These are phyloP conservation scores for Antitype chi DNA, from an alignment of 2,888 invertebrate genomes.

Conservation along the genomic window DNA sequence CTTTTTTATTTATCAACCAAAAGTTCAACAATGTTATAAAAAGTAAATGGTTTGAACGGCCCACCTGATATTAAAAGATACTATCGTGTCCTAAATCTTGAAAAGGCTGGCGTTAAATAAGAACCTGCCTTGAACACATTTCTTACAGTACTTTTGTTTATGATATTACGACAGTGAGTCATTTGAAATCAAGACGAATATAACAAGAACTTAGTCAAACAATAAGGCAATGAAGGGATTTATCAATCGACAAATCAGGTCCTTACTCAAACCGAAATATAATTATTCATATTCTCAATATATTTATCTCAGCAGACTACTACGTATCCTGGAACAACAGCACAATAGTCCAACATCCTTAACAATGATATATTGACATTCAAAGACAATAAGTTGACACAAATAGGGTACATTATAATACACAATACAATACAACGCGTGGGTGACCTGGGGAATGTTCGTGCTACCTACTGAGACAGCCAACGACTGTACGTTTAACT, in stretches of 20 bases:
- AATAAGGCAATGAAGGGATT: slow-evolving; percentile 48
- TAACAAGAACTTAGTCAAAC: slow-evolving; percentile 40
- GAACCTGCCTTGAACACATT: slow-evolving; percentile 45
- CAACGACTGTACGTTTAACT: slow-evolving; percentile 52
- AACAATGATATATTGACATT: slow-evolving; percentile 71
- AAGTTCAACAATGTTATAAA: slow-evolving; percentile 54
- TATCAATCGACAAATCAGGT: slow-evolving; percentile 57
- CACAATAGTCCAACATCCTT: slow-evolving; percentile 68
- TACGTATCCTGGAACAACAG: slow-evolving; percentile 58
- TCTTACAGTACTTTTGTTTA: slow-evolving; percentile 31
- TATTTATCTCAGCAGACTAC: slow-evolving; percentile 58
- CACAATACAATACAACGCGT: slow-evolving; percentile 70
- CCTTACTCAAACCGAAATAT: slow-evolving; percentile 55
- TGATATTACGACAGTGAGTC: slow-evolving; percentile 29
- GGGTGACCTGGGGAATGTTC: slow-evolving; percentile 65
- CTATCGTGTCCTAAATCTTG: slow-evolving; percentile 62
- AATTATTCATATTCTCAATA: slow-evolving; percentile 60
- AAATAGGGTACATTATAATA: slow-evolving; percentile 73
- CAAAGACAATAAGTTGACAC: slow-evolving; percentile 78
- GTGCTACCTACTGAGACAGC: slow-evolving; percentile 58
- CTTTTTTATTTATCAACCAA: slow-evolving; percentile 50
- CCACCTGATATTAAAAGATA: slow-evolving; percentile 57
- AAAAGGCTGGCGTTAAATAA: slow-evolving; percentile 43
- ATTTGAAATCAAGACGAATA: slow-evolving; percentile 40
- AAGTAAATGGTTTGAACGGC: slow-evolving; percentile 51